Percentiles rank a stretch among this genome's conserved stretches.
Conservation (phyloP, 1,140 invertebrate species). For the Cydia splendana region DNA sequence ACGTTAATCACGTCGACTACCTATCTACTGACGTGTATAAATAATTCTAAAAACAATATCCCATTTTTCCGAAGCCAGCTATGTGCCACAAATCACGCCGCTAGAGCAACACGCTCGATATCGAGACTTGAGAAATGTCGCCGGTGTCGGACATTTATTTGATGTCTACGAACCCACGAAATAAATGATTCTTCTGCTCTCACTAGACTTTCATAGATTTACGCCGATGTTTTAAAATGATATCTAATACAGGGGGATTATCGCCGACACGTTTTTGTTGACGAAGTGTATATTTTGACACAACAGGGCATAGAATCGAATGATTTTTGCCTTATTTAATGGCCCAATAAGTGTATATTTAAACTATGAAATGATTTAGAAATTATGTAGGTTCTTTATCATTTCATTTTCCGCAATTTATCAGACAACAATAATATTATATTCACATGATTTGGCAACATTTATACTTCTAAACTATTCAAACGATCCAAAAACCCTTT, state of each 20-base stretch:
- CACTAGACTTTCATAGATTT: slow-evolving; percentile 27
- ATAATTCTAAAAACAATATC: slow-evolving; percentile 11
- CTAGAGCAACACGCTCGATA: slow-evolving; percentile 28
- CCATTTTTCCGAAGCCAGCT: slow-evolving; percentile 20
- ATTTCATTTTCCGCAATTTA: too few species aligned
- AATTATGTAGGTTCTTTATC: too few species aligned
- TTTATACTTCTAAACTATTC: slow-evolving; percentile 9
- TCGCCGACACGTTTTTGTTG: background rate
- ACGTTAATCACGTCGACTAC: too few species aligned
- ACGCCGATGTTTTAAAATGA: slow-evolving; percentile 1
- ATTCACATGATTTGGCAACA: background rate
- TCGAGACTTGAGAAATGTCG: slow-evolving; percentile 45
- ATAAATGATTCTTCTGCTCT: slow-evolving; percentile 39
- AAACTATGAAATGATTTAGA: too few species aligned
- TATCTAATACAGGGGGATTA: slow-evolving; percentile 1
- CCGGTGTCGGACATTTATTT: slow-evolving; percentile 48
- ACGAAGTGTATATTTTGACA: background rate
- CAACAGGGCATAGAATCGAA: background rate
- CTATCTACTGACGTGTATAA: background rate
- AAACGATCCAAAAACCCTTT: slow-evolving; percentile 60
- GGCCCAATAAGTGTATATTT: too few species aligned
- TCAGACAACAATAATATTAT: background rate
- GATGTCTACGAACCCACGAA: slow-evolving; percentile 42
- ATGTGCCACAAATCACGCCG: slow-evolving; percentile 37
- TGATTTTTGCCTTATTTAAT: too few species aligned